Evolutionary conservation across 2,797 vertebrate species (phyloP).

Genomic region (Pyrocephalus nanus): DNA sequence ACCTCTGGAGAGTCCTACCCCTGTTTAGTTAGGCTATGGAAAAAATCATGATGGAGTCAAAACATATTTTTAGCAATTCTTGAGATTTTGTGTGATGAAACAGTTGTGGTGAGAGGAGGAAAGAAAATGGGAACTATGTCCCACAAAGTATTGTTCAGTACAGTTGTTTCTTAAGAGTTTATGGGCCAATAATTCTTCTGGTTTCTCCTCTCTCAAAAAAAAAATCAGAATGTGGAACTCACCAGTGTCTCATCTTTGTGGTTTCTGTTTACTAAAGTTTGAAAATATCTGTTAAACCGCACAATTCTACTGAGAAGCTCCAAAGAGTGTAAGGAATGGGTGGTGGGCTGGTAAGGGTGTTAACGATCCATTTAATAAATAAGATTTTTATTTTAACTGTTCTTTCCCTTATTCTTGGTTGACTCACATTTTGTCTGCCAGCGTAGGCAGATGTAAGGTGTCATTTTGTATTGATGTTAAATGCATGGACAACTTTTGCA

Average conservation of each 20-base stretch:
- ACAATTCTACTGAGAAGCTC: background rate
- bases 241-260: background rate
- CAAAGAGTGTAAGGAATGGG: background rate
- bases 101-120: background rate
- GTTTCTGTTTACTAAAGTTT: background rate
- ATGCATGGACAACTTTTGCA: background rate
- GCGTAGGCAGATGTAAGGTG: background rate
- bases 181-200: background rate
- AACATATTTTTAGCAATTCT: background rate
- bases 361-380: background rate
- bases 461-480: background rate
- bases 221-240: background rate
- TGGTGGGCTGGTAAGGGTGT: background rate
- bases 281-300: background rate
- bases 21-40: background rate
- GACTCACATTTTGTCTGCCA: background rate
- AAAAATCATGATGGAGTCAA: background rate
- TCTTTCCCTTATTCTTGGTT: background rate
- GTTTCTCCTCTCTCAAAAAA: background rate
- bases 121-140: background rate
- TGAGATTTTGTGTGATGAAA: background rate
- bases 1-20: background rate
- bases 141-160: background rate
- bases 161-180: background rate
- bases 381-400: background rate